Evolutionary conservation across 2,888 invertebrate genomes (phyloP), one percentile per base, ranked within the genome.

Genomic region (Acanthosepion pharaonis): DNA sequence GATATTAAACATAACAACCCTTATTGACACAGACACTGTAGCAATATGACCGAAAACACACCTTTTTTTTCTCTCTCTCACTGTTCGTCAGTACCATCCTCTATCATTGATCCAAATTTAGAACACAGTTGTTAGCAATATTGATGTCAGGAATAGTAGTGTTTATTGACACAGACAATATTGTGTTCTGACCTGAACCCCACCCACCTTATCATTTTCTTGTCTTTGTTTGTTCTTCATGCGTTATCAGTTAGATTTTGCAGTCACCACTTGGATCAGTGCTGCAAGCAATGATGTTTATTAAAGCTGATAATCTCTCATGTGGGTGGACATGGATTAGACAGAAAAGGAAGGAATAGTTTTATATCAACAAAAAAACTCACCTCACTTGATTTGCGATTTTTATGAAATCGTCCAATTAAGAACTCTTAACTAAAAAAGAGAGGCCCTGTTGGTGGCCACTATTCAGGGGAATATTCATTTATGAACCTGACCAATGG

Each of bases 91-190:
- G 11, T 15, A n/a, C n/a, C 42, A 42, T 42, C 20, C 59, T 33
- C 15, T 78, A 78, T 33, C 78, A 15, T n/a, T 33, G 78, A 78
- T 78, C 78, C n/a, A 78, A 78, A 78, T 78, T 78, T 78, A 78
- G 78, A n/a, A n/a, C 78, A 78, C 33, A 15, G 78, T 78, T 11
- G n/a, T 78, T 78, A n/a, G n/a, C 15, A 78, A 78, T 78, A 78
- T n/a, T 78, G 78, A n/a, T 78, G n/a, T 78, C n/a, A 78, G 33
- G 78, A 78, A 78, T 78, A 78, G 33, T 15, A 78, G 11, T 78
- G 15, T n/a, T 78, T 78, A 78, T 78, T 78, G 78, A 78, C 78
- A n/a, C 78, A n/a, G 78, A 78, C 78, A n/a, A 78, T 78, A 78
- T n/a, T n/a, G n/a, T 18, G n/a, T 33, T 78, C n/a, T 78, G 78